Evolutionary conservation across 2,888 invertebrate genomes (phyloP).

Genomic region (Patella caerulea): DNA sequence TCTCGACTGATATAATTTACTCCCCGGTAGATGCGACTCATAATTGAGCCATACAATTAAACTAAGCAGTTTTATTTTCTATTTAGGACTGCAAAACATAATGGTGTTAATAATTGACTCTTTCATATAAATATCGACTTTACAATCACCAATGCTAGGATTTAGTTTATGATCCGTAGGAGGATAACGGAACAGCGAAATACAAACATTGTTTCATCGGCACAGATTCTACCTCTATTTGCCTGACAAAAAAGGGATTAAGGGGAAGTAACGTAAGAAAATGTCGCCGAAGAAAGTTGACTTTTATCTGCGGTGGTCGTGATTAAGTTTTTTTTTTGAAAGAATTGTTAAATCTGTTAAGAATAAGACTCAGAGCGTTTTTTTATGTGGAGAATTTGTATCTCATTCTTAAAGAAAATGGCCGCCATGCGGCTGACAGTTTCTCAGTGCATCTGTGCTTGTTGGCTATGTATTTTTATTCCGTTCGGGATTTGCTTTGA

Average conservation of each 20-base stretch:
- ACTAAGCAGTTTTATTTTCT: too few species aligned
- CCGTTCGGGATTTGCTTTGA: slow-evolving; percentile 66
- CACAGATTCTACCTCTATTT: too few species aligned
- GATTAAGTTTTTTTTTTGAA: slow-evolving; percentile 3
- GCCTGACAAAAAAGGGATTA: too few species aligned
- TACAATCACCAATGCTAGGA: too few species aligned
- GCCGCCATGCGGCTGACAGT: slow-evolving; percentile 43
- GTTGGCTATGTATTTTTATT: slow-evolving; percentile 40
- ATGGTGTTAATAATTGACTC: too few species aligned
- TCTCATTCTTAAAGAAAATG: slow-evolving; percentile 37
- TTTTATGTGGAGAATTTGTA: slow-evolving; percentile 12
- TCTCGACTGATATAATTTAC: too few species aligned
- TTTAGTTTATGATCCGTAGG: neutral
- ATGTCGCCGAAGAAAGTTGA: slow-evolving; percentile 15
- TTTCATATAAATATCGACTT: too few species aligned
- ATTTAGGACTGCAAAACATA: too few species aligned
- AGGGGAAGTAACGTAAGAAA: neutral
- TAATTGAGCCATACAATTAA: too few species aligned
- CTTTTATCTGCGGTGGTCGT: slow-evolving; percentile 20
- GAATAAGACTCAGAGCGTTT: neutral
- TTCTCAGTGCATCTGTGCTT: slow-evolving; percentile 36
- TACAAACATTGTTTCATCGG: slow-evolving; percentile 30
- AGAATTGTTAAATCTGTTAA: too few species aligned
- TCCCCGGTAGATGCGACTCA: too few species aligned
- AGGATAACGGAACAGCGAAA: slow-evolving; percentile 30